Percentiles rank a stretch among this genome's conserved stretches.
These are phyloP conservation scores for Conus canariensis DNA, from an alignment of 2,888 invertebrate species.

Conservation along the genomic window DNA sequence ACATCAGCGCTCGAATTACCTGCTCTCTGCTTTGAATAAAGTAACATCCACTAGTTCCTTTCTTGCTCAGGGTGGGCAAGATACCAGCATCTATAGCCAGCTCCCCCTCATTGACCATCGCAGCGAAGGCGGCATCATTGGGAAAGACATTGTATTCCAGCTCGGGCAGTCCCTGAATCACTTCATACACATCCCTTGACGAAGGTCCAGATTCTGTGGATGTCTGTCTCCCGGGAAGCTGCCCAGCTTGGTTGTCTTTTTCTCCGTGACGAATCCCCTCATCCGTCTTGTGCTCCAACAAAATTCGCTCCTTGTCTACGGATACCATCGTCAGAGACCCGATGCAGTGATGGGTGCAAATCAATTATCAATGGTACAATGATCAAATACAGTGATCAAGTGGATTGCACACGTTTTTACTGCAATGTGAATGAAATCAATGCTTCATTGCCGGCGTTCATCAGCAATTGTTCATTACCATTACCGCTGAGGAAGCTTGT, in stretches of 20 bases:
- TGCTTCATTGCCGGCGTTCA: neutral
- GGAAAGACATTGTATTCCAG: slow-evolving; percentile 51
- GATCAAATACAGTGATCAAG: neutral
- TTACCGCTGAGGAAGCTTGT: neutral
- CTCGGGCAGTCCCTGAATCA: slow-evolving; percentile 47
- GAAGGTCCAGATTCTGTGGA: neutral
- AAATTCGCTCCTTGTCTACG: slow-evolving; percentile 27
- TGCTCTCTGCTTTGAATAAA: slow-evolving; percentile 93
- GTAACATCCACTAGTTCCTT: slow-evolving; percentile 99
- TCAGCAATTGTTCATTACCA: neutral
- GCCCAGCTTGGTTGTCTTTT: neutral
- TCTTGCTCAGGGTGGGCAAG: slow-evolving; percentile 96
- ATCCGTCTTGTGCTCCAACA: slow-evolving; percentile 35
- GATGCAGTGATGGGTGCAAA: neutral
- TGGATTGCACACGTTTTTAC: neutral
- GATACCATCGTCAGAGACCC: neutral
- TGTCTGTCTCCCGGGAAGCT: neutral
- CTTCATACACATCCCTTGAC: slow-evolving; percentile 44
- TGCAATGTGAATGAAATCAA: neutral
- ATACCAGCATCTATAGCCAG: slow-evolving; percentile 95
- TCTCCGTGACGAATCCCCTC: neutral
- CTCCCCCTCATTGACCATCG: slow-evolving; percentile 93
- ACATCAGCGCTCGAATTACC: slow-evolving; percentile 61
- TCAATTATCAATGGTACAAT: neutral
- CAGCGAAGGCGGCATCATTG: slow-evolving; percentile 93